Conservation (phyloP, 1,140 invertebrate species). For the Patella vulgata region DNA sequence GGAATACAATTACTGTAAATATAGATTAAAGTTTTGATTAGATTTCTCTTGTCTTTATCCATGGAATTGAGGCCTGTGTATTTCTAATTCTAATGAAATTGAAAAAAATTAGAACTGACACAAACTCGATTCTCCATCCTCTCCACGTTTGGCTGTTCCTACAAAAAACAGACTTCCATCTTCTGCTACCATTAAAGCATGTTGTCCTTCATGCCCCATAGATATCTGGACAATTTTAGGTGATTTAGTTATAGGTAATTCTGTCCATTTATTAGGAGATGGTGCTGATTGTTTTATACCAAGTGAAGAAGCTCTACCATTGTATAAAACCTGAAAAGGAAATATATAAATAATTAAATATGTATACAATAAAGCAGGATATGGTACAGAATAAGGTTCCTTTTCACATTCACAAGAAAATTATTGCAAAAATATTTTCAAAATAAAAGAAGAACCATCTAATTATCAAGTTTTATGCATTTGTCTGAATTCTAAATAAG, state of each 20-base stretch:
- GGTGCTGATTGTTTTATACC: slow-evolving; percentile 77
- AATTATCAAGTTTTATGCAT: too few relatives aligned
- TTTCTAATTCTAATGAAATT: too few relatives aligned
- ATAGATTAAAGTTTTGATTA: too few relatives aligned
- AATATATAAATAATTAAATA: background rate
- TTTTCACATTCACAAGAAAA: background rate
- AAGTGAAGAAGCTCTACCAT: slow-evolving; percentile 79
- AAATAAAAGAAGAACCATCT: too few relatives aligned
- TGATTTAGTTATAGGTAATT: slow-evolving; percentile 80
- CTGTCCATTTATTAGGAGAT: slow-evolving; percentile 77
- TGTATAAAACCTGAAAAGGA: slow-evolving; percentile 75
- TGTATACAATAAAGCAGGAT: background rate
- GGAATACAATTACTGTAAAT: too few relatives aligned
- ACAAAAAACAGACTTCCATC: slow-evolving; percentile 90
- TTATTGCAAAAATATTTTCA: too few relatives aligned
- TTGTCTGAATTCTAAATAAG: too few relatives aligned
- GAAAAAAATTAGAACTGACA: slow-evolving; percentile 65
- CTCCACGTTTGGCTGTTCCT: slow-evolving; percentile 89
- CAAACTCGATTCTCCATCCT: slow-evolving; percentile 83
- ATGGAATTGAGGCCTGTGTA: too few relatives aligned
- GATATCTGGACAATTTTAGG: slow-evolving; percentile 82
- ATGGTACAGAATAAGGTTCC: background rate
- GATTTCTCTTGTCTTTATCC: too few relatives aligned
- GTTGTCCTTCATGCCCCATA: slow-evolving; percentile 92
- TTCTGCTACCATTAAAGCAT: slow-evolving; percentile 87